Conservation (phyloP, 2,113 vertebrate species). For the Megaceryle torquata region DNA sequence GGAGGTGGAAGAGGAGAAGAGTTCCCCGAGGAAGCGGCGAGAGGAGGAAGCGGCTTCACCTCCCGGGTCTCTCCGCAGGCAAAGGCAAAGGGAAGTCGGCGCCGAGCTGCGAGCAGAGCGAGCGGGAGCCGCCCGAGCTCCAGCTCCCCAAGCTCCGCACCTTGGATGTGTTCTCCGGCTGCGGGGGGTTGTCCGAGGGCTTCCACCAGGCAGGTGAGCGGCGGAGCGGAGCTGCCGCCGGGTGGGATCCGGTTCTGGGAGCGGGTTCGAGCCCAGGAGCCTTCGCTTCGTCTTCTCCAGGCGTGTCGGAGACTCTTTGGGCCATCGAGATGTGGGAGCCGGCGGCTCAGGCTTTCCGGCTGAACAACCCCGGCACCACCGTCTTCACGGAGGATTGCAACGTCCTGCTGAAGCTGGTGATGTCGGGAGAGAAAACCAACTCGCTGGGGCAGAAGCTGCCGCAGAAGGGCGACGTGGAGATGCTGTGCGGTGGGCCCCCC, state of each 20-base stretch:
- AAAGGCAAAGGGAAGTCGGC: constrained; percentile 83
- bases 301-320: constrained; percentile 86
- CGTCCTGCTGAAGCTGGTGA: constrained; percentile 91
- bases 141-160: constrained; percentile 83
- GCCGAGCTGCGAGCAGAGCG: constrained; percentile 65
- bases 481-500: constrained; percentile 93
- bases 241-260: no score
- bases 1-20: not conserved
- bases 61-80: constrained; percentile 61
- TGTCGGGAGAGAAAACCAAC: constrained; percentile 90
- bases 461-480: constrained; percentile 94
- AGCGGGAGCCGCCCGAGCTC: constrained; percentile 59
- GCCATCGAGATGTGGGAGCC: constrained; percentile 99
- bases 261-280: no score
- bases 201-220: constrained; percentile 93
- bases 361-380: constrained; percentile 90
- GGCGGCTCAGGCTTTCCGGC: constrained; percentile 91
- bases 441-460: constrained; percentile 89
- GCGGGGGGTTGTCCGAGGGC: constrained; percentile 92
- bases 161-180: constrained; percentile 94
- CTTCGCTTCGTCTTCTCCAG: not conserved
- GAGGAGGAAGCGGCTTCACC: not conserved
- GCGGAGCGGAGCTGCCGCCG: not conserved
- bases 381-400: constrained; percentile 99
- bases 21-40: not conserved